Evolutionary conservation across 2,113 vertebrate species (phyloP), one percentile per base, ranked within the genome.

Genomic region (Psammodynastes pulverulentus): DNA sequence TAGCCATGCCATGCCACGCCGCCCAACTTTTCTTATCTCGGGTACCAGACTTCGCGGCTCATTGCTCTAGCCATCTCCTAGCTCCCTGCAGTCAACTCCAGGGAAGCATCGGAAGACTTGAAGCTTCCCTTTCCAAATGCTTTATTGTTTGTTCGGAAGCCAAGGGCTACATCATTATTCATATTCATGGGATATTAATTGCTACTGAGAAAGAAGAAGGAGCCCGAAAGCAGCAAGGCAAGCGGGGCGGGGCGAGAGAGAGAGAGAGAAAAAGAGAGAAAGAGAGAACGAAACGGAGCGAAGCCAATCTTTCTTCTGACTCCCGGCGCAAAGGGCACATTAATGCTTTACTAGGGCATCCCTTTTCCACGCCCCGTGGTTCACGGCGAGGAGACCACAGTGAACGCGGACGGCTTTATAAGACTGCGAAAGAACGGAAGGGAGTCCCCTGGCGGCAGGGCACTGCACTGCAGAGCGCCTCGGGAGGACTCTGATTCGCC

Each of bases 361-460:
- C 86, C 51, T 39, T 87, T 53, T 52, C 51, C 48, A 51, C 52
- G 51, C 49, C 86, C 46, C 84, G 45, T 29, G 10, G 84, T 49
- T 86, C 84, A 24, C 13, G 86, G 86, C 29, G 46, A 51, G 17
- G 48, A 15, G 26, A 15, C 85, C 34, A 43, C 72, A 4, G 84
- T 46, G 45, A 86, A 45, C 23, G 43, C 21, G 45, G 23, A 45
- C 45, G 9, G 9, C 39, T 48, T 43, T 9, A 8, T 23, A 51
- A 8, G 29, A 49, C 26, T 87, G 49, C 49, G 89, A 21, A 51
- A 24, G 21, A 39, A 34, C 45, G 10, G 10, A 43, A 34, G 89
- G 92, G 94, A 87, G 94, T 92, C 95, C 95, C 94, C 96, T 93
- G 45, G 95, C 10, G 96, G 95, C 92, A 49, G 96, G 92, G 94